Percentiles rank a stretch among this genome's conserved stretches.
These are phyloP conservation scores for Marisa cornuarietis DNA, from an alignment of 1,140 invertebrate species.

Conservation along the genomic window DNA sequence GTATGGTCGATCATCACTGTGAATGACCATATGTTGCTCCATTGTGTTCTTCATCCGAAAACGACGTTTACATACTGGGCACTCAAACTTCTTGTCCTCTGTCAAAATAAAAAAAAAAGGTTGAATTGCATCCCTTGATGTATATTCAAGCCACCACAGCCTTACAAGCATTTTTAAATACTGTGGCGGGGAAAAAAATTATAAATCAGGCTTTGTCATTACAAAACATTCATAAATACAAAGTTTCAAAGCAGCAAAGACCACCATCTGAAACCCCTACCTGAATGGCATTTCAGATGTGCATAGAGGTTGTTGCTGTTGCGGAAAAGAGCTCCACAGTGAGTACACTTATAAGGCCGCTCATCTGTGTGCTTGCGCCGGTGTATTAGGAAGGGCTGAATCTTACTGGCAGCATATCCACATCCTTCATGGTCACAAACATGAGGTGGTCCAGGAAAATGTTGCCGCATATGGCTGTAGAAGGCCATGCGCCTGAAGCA, in stretches of 20 bases:
- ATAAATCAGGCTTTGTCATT: neutral
- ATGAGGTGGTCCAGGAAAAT: conserved; percentile 75
- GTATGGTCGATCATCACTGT: conserved; percentile 71
- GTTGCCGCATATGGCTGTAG: conserved; percentile 73
- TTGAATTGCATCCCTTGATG: neutral
- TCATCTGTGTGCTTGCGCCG: conserved; percentile 70
- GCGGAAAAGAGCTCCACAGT: conserved; percentile 66
- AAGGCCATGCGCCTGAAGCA: conserved; percentile 75
- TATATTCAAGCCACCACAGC: neutral
- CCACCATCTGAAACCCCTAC: conserved; percentile 28
- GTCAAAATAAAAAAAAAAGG: neutral
- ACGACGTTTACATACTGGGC: conserved; percentile 68
- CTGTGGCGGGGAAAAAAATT: neutral
- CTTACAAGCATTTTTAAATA: neutral
- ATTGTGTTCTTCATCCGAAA: conserved; percentile 72
- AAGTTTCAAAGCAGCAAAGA: too few species aligned
- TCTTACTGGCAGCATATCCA: conserved; percentile 68
- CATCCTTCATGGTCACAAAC: conserved; percentile 71
- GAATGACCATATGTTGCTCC: conserved; percentile 71
- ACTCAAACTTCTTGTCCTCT: conserved; percentile 43
- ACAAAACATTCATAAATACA: too few species aligned
- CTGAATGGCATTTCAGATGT: conserved; percentile 68
- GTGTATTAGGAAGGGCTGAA: conserved; percentile 71
- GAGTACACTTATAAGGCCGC: conserved; percentile 68
- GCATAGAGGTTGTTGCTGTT: conserved; percentile 68